phyloP scores from a whole-genome alignment of 2,888 invertebrate species.

The Agonopterix arenella region DNA sequence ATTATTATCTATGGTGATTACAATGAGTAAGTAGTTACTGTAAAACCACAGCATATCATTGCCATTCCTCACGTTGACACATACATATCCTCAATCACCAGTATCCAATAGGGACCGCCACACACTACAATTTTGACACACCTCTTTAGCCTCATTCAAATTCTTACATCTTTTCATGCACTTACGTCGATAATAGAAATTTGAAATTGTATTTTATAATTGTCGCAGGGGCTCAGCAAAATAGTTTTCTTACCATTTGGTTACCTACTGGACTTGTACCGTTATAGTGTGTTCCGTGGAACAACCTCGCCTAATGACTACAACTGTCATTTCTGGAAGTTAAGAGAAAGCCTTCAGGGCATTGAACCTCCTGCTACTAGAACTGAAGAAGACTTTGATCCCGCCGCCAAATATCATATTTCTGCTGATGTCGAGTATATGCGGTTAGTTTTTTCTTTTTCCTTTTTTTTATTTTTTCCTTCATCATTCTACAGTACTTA shows the following conservation, averaged over 20 bases:
- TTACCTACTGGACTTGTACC: slow-evolving; percentile 82
- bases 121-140: not conserved
- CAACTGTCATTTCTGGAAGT: slow-evolving; percentile 81
- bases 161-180: not conserved
- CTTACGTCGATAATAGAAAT: not conserved
- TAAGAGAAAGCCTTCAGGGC: slow-evolving; percentile 78
- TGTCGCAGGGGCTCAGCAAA: slow-evolving; percentile 79
- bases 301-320: slow-evolving; percentile 76
- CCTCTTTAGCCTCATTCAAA: not conserved
- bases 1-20: no score
- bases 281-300: slow-evolving; percentile 82
- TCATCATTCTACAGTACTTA: no score
- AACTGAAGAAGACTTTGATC: slow-evolving; percentile 79
- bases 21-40: not conserved
- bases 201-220: not conserved
- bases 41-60: no score
- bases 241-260: slow-evolving; percentile 84
- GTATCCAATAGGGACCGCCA: not conserved
- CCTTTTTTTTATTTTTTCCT: not conserved
- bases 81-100: not conserved
- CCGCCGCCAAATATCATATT: slow-evolving; percentile 83
- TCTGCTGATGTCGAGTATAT: slow-evolving; percentile 80
- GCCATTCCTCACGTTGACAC: no score
- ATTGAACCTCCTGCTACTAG: slow-evolving; percentile 79
- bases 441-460: slow-evolving; percentile 55